These are phyloP conservation scores for Hyaena hyaena DNA, from an alignment of 2,113 vertebrate genomes.

Conservation along the genomic window DNA sequence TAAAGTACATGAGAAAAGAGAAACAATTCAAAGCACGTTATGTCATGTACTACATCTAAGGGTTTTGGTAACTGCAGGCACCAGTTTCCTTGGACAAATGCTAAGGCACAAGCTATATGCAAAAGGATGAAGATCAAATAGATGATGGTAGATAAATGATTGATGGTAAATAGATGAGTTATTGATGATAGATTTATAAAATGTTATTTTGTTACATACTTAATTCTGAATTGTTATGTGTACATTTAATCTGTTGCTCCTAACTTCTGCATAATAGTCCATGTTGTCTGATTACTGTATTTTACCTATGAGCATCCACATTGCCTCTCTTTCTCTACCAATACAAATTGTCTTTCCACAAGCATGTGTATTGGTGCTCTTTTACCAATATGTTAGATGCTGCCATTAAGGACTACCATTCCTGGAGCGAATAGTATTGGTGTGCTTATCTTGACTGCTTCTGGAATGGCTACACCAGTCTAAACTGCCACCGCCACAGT, in stretches of 20 bases:
- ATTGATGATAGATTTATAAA: background rate
- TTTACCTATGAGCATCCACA: background rate
- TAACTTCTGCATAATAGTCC: background rate
- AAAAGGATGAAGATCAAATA: background rate
- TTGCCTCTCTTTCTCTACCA: background rate
- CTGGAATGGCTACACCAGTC: background rate
- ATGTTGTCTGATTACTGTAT: background rate
- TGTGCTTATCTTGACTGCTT: background rate
- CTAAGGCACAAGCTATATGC: background rate
- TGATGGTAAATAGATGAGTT: too few relatives aligned
- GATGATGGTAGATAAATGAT: background rate
- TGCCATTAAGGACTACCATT: background rate
- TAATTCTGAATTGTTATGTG: background rate
- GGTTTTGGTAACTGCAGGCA: background rate
- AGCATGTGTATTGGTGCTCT: background rate
- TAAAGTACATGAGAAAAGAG: background rate
- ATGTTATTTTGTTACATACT: background rate
- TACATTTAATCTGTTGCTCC: background rate
- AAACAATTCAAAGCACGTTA: background rate
- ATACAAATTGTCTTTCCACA: background rate
- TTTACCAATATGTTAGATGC: background rate
- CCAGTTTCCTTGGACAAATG: background rate
- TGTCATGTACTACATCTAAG: background rate
- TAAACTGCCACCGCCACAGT: background rate
- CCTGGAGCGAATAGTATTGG: background rate